phyloP scores from a whole-genome alignment of 2,797 vertebrate species.

The Enteromius paludinosus region DNA sequence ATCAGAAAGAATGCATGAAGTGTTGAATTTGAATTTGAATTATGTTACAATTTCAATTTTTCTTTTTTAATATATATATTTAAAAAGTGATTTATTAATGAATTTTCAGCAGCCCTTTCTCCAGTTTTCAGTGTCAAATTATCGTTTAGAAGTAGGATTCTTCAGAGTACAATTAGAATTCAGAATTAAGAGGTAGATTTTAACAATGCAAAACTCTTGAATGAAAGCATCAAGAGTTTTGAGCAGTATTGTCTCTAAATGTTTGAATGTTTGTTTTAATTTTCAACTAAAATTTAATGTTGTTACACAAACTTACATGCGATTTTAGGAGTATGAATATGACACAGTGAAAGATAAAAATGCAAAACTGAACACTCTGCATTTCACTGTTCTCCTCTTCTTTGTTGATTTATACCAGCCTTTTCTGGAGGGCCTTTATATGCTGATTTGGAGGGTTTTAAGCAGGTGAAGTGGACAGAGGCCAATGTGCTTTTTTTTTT shows the following conservation, averaged over 20 bases:
- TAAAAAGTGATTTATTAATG: not conserved
- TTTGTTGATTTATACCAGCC: conserved; percentile 18
- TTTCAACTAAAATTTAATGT: not conserved
- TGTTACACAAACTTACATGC: not conserved
- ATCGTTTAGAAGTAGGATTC: not conserved
- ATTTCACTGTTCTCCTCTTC: conserved; percentile 9
- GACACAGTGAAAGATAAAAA: not conserved
- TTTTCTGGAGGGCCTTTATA: conserved; percentile 58
- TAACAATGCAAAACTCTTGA: not conserved
- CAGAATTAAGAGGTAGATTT: not conserved
- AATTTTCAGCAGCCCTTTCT: not conserved
- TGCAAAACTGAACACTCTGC: not conserved
- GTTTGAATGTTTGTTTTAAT: not conserved
- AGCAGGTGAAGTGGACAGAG: conserved; percentile 75
- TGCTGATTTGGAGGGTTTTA: conserved; percentile 70
- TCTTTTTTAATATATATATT: no score
- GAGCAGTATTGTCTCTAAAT: not conserved
- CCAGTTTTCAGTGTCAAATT: not conserved
- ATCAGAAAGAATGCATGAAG: not conserved
- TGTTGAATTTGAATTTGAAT: not conserved
- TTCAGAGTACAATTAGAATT: not conserved
- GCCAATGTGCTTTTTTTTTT: conserved; percentile 66
- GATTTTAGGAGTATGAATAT: not conserved
- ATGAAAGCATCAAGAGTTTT: not conserved
- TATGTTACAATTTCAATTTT: no score